Percentiles rank a stretch among this genome's conserved stretches.
Evolutionary conservation across 2,888 invertebrate species (phyloP).

Genomic region (Tenthredo livida): DNA sequence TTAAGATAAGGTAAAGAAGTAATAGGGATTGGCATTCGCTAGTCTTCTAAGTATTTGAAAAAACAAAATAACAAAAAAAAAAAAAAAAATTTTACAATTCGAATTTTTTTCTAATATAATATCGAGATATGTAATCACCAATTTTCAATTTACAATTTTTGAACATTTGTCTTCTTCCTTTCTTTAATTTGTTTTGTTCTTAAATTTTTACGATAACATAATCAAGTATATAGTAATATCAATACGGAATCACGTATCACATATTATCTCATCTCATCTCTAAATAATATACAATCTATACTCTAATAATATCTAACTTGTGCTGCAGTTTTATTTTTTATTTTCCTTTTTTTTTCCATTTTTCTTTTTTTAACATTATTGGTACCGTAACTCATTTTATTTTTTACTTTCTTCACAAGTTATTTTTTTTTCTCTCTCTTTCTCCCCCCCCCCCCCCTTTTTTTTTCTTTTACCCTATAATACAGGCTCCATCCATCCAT

Average conservation of each 20-base stretch:
- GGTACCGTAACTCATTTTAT: not conserved
- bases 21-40: too few relatives aligned
- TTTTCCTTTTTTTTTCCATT: too few relatives aligned
- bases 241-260: not conserved
- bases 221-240: not conserved
- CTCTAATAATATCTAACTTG: not conserved
- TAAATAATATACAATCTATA: not conserved
- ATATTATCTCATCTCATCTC: too few relatives aligned
- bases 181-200: slow-evolving; percentile 14
- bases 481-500: not conserved
- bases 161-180: not conserved
- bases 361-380: not conserved
- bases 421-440: not conserved
- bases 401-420: not conserved
- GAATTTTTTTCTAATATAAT: too few relatives aligned
- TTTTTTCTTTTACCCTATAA: not conserved
- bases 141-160: too few relatives aligned
- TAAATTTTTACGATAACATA: not conserved
- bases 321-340: not conserved
- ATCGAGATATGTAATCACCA: too few relatives aligned
- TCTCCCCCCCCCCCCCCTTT: not conserved
- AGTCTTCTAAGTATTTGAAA: too few relatives aligned
- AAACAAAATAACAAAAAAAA: too few relatives aligned
- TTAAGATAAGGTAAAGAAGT: too few relatives aligned
- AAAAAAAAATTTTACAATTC: too few relatives aligned